Percentiles rank a stretch among this genome's conserved stretches.
Conservation (phyloP, 1,140 invertebrate genomes). For the Drosophila prosaltans region DNA sequence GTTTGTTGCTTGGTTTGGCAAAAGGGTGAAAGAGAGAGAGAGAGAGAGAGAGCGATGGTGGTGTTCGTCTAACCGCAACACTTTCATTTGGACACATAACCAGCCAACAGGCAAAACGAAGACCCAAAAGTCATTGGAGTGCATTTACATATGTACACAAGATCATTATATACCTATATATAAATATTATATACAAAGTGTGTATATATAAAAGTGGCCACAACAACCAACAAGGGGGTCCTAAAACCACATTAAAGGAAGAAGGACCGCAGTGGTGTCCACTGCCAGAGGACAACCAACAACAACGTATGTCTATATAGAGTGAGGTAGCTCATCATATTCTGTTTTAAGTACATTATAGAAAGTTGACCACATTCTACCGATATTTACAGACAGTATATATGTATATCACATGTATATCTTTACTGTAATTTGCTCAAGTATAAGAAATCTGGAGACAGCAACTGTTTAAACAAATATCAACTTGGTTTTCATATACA, state of each 20-base stretch:
- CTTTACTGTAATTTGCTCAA: too few species aligned
- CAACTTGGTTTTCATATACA: too few species aligned
- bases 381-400: too few species aligned
- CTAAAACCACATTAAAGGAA: background rate
- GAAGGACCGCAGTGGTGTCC: background rate
- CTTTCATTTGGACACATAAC: slow-evolving; percentile 50
- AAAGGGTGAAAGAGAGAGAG: slow-evolving; percentile 29
- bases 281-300: background rate
- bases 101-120: slow-evolving; percentile 32
- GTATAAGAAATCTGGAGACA: too few species aligned
- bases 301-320: background rate
- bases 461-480: too few species aligned
- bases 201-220: too few species aligned
- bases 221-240: background rate
- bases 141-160: background rate
- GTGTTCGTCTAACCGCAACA: slow-evolving; percentile 48
- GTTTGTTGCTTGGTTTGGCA: slow-evolving; percentile 18
- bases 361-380: too few species aligned
- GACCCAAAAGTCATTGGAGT: slow-evolving; percentile 24
- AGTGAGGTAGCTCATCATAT: too few species aligned
- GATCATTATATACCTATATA: slow-evolving; percentile 11
- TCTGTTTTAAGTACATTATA: too few species aligned
- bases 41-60: slow-evolving; percentile 23
- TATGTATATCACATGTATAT: too few species aligned
- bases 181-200: background rate